These are phyloP conservation scores for Menidia beryllina DNA, from an alignment of 2,113 vertebrate species.

Conservation along the genomic window DNA sequence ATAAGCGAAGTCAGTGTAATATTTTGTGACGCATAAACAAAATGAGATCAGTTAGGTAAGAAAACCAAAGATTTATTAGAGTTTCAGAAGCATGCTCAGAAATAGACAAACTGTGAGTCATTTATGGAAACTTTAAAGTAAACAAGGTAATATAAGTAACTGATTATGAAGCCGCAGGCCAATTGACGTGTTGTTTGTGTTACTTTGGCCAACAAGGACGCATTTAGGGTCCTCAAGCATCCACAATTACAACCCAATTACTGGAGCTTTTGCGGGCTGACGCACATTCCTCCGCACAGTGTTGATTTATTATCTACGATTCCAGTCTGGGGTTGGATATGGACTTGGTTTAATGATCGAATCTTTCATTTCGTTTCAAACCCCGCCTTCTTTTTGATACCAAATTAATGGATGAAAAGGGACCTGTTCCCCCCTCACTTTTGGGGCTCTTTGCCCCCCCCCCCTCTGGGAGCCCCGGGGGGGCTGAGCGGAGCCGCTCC, in stretches of 20 bases:
- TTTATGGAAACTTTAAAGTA: too few species aligned
- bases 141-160: too few species aligned
- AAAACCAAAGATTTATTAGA: too few species aligned
- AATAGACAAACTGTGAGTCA: too few species aligned
- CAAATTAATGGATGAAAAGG: not conserved
- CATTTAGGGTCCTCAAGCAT: not conserved
- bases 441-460: not conserved
- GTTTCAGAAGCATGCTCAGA: too few species aligned
- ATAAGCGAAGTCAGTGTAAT: too few species aligned
- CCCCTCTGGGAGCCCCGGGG: slow-evolving; percentile 8
- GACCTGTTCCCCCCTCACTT: not conserved
- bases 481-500: slow-evolving; percentile 40
- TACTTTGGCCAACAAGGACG: too few species aligned
- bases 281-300: not conserved
- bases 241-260: not conserved
- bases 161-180: not conserved
- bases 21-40: too few species aligned
- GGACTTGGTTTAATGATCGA: not conserved
- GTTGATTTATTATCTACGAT: not conserved
- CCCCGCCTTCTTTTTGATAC: not conserved
- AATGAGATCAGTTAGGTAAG: too few species aligned
- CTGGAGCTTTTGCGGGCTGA: not conserved
- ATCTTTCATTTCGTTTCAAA: not conserved
- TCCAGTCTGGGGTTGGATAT: not conserved
- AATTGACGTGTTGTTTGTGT: not conserved